Base-by-base conservation (phyloP, 2,113 vertebrate species). In the Cheirogaleus medius region DNA sequence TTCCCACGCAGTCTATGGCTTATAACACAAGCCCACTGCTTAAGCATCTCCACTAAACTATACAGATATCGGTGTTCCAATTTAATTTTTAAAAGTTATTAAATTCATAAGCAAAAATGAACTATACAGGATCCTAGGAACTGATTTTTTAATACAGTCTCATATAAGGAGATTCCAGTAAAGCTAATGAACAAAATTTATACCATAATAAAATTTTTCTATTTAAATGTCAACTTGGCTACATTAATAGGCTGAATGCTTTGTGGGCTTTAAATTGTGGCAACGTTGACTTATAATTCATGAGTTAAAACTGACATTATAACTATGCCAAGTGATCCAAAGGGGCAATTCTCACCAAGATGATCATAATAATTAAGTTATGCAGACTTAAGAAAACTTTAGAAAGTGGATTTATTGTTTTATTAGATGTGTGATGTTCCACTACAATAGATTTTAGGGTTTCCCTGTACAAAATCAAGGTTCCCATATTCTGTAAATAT, bases 111-210 rank as follows among this genome's bases (percentile, higher is more conserved):
- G n/a, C 54, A 84, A 93, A 97, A 91, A 54, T 81, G 58, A 95
- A 84, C 42, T 93, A 73, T 32, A 77, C 17, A 90, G 12, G 60
- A 68, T 94, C 15, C 17, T 77, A 56, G 2, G 42, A 83, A 94
- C 7, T n/a, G 54, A 89, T 71, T 76, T 91, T 66, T 95, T 32
- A 52, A 71, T n/a, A 32, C 11, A 44, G 49, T 6, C 17, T 85
- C 56, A 68, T 25, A 69, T 15, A 32, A 60, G 11, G 56, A n/a
- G 27, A 95, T 90, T 87, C 39, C 39, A 95, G 27, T 69, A 96
- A 87, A 96, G 64, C 64, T 87, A 84, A 84, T 52, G 34, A 93
- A 87, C 17, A 85, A 80, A 96, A 95, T 85, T 76, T 85, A 29
- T 85, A 68, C 37, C 80, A 7, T 76, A 89, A 56, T 78, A 86